A percentile compares a stretch with the other conserved stretches of the same genome.
Evolutionary conservation across 2,888 invertebrate genomes (phyloP).

Genomic region (Fragum sueziense): DNA sequence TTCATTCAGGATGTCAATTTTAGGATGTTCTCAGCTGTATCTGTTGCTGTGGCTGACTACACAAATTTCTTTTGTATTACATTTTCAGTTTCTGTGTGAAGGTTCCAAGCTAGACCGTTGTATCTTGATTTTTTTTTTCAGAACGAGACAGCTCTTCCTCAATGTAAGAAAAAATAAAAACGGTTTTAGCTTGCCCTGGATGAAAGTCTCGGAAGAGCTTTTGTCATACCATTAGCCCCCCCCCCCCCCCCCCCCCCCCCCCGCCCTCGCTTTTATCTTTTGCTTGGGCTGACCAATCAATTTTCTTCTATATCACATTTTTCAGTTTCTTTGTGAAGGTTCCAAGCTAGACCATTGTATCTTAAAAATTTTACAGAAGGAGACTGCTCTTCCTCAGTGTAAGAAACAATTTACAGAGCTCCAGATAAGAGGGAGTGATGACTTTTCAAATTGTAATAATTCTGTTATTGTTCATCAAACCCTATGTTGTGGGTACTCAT

Average conservation of each 20-base stretch:
- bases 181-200: no score
- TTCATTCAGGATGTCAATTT: no score
- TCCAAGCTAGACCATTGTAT: constrained; percentile 56
- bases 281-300: no score
- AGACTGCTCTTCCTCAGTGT: constrained; percentile 63
- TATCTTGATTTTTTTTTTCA: constrained; percentile 52
- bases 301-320: no score
- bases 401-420: constrained; percentile 18
- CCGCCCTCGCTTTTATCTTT: no score
- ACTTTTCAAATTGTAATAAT: not conserved
- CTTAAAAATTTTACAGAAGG: constrained; percentile 50
- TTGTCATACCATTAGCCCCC: no score
- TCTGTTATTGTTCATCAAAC: not conserved
- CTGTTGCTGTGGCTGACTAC: no score
- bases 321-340: constrained; percentile 55
- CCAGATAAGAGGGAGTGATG: not conserved
- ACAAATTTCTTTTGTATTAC: no score
- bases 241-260: no score
- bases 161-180: constrained; percentile 52
- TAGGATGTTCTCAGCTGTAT: no score
- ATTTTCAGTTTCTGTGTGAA: constrained; percentile 55
- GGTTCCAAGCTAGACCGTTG: constrained; percentile 54
- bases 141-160: constrained; percentile 58
- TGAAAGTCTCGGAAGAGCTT: no score
- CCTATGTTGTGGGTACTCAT: no score